Evolutionary conservation across 2,797 vertebrate species (phyloP), one percentile per base, ranked within the genome.

Genomic region (Chromis chromis): DNA sequence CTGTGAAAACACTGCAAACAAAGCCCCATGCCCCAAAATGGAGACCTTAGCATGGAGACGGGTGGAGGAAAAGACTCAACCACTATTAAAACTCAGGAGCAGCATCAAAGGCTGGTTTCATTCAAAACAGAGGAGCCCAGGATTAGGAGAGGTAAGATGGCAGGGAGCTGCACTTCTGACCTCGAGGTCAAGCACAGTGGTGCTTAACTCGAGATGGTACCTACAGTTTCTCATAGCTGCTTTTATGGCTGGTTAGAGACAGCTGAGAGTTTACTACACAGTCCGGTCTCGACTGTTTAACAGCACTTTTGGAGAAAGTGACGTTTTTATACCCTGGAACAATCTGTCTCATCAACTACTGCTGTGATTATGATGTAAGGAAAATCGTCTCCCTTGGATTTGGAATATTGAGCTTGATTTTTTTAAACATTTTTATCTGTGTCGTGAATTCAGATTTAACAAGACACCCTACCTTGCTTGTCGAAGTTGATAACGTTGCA

Each of bases 401-500:
- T 36, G 27, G 1, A 53, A 65, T 64, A 59, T 24, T 44, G 22
- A 71, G 66, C 1, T 39, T 4, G 7, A 19, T 46, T 5, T 50
- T 28, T 46, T 4, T 53, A 54, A 25, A 44, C 21, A 33, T 70
- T 79, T 66, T 67, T 57, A 59, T 82, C 52, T 25, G 24, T 24
- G n/a, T 36, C 7, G 11, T 5, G 31, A 54, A 60, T 70, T 71
- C 39, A 14, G 28, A n/a, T 55, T 60, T 60, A 85, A 84, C 65
- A n/a, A 22, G 60, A 67, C 65, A 46, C 50, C 83, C 85, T 93
- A 97, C 97, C 96, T 93, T 94, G 85, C 69, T 81, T 84, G 89
- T 98, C 97, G 87, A 98, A 97, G 79, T 93, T 68, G 74, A 98
- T 92, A 31, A 87, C 84, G 39, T 72, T 92, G 58, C 91, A 94